Evolutionary conservation across 30 jellyfish, hydroid and myxozoan species (phyloP), one percentile per base, ranked within the genome.

Genomic region (Phacellophora camtschatica): DNA sequence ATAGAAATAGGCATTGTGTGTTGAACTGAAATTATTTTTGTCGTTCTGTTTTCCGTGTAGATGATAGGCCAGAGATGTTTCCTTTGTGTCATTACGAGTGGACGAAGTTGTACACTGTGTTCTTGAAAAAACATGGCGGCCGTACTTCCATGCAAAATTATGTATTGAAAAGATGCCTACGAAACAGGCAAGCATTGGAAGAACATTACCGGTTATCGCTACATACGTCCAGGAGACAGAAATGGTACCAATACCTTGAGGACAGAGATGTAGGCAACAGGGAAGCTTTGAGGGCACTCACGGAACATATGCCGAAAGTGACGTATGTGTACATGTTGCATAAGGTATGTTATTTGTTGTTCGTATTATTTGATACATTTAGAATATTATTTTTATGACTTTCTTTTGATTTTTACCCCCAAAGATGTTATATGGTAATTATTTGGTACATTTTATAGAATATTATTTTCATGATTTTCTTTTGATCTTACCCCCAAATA

Each of bases 1-100:
- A n/a, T n/a, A n/a, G n/a, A n/a, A n/a, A n/a, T n/a, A n/a, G n/a
- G n/a, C n/a, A n/a, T n/a, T n/a, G n/a, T n/a, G n/a, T n/a, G 1
- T 76, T 41, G 27, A 12, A 9, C 27, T 46, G 10, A 46, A 1
- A 46, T 27, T 46, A 46, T 1, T 1, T 8, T 13, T 0, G 28
- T 11, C 20, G 0, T 22, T 5, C 66, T 4, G 12, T 18, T 31
- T 5, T 12, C 7, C 0, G 27, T 68, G 23, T 48, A 91, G 98
- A 77, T 27, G 92, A 85, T 61, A 33, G 96, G 22, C 95, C 96
- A 15, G 98, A 91, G 20, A 78, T 83, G 73, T 91, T 91, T 66
- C 98, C 98, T 27, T 71, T 91, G 75, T 91, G 98, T 70, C 98
- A 91, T 62, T 91, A 91, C 78, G 98, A 91, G 63, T 91, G 98